Conservation (phyloP, 2,113 vertebrate species). For the Callithrix jacchus region DNA sequence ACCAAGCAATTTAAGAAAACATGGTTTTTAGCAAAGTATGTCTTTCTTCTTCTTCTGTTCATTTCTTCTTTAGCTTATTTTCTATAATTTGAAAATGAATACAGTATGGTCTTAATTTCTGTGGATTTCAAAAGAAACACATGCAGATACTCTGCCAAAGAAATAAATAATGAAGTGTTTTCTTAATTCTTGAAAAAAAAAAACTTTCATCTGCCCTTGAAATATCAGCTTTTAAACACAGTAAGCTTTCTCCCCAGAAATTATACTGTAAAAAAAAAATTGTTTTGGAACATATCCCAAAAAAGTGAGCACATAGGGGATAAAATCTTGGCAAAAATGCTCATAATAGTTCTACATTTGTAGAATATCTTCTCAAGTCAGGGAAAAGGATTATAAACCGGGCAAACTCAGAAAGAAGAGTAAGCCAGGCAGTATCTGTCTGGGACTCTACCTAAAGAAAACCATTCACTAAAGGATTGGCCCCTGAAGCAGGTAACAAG, state of each 20-base stretch:
- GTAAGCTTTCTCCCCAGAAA: conserved; percentile 39
- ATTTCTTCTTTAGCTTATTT: conserved; percentile 41
- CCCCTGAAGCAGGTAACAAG: neutral
- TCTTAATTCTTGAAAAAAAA: conserved; percentile 60
- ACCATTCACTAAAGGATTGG: neutral
- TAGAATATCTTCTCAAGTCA: conserved; percentile 39
- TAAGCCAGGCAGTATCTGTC: neutral
- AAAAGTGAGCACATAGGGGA: conserved; percentile 9
- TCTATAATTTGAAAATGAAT: conserved; percentile 57
- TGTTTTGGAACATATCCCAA: conserved; percentile 49
- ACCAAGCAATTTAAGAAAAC: conserved; percentile 30
- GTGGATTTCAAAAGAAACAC: conserved; percentile 39
- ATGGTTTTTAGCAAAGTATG: neutral
- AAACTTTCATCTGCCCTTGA: conserved; percentile 62
- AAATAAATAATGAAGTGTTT: conserved; percentile 56
- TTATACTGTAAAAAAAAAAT: conserved; percentile 3
- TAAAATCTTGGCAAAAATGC: conserved; percentile 28
- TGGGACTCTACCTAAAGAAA: neutral
- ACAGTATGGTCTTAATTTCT: conserved; percentile 51
- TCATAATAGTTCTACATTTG: conserved; percentile 43
- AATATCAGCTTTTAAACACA: conserved; percentile 63
- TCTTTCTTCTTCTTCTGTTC: conserved; percentile 20
- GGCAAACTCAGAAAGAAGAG: neutral
- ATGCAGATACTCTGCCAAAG: conserved; percentile 57
- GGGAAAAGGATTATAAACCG: neutral